Evolutionary conservation across 2,113 vertebrate genomes (phyloP).

Genomic region (Neofelis nebulosa): DNA sequence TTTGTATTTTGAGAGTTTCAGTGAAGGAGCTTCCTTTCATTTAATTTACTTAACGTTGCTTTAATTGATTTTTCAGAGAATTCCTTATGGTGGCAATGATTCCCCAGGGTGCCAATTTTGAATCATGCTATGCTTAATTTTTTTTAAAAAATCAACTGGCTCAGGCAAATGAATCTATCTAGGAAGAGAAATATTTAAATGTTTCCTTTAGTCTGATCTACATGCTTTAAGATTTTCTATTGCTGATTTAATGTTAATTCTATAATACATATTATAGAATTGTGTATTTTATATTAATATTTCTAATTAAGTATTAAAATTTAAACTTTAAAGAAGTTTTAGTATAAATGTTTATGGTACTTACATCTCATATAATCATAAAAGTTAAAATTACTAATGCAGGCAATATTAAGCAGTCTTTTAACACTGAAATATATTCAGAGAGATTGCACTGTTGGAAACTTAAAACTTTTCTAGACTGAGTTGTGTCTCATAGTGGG

Average conservation of each 20-base stretch:
- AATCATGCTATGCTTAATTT: constrained; percentile 65
- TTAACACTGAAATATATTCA: neutral
- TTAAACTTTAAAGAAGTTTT: neutral
- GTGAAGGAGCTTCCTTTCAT: constrained; percentile 21
- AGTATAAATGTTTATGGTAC: neutral
- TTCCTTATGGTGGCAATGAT: constrained; percentile 41
- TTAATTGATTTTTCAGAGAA: constrained; percentile 70
- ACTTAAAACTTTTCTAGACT: neutral
- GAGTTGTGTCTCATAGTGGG: neutral
- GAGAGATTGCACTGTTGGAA: neutral
- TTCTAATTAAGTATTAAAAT: neutral
- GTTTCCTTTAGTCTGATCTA: neutral
- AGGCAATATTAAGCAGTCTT: neutral
- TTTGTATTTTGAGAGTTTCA: constrained; percentile 40
- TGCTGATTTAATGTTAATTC: constrained; percentile 11
- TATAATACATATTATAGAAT: neutral
- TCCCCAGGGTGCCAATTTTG: constrained; percentile 52
- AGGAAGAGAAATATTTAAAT: neutral
- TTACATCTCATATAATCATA: neutral
- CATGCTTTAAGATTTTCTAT: neutral
- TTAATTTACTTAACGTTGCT: constrained; percentile 63
- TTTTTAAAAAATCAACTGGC: constrained; percentile 8
- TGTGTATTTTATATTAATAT: neutral
- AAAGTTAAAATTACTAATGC: neutral
- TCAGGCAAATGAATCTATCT: constrained; percentile 9